Evolutionary conservation across 2,113 vertebrate species (phyloP), one percentile per base, ranked within the genome.

Genomic region (Atrichornis clamosus): DNA sequence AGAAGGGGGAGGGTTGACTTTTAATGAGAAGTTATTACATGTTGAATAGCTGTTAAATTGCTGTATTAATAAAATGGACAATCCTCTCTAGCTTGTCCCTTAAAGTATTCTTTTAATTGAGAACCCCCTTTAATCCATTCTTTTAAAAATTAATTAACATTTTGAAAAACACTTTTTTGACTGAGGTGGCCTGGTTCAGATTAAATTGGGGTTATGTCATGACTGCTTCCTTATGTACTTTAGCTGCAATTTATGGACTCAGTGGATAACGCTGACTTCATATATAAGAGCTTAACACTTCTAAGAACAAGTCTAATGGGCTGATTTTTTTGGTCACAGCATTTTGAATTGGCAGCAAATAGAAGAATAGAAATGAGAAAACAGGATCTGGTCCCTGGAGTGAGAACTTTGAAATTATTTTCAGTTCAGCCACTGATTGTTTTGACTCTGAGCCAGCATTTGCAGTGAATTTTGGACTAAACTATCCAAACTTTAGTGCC

Each of bases 131-230:
- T 87, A 90, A 96, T 97, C 56, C 58, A 37, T 87, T 93, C 56
- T 90, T 87, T 60, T 22, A 78, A 94, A 90, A 92, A 93, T 92
- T 90, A 96, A 96, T 97, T 94, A 93, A 67, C 52, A 15, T 68
- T 93, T 86, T 68, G 39, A 77, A 89, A 94, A 94, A 70, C 72
- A 75, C 4, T 86, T 65, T 47, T 96, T 73, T 55, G 82, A 63
- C 58, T 77, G 52, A 78, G 62, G 72, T 6, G 22, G 63, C 87
- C 56, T 52, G 63, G n/a, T 70, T 80, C 27, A n/a, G 39, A 91
- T 72, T 81, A 52, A 92, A 62, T 15, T 55, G 23, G 83, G 56
- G 73, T 37, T 89, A 2, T 73, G 82, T 68, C 80, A 56, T 46
- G 60, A 53, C 53, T 86, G n/a, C 68, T 92, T 81, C 77, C 76